These are phyloP conservation scores for Anguilla megastoma DNA, from an alignment of 2,797 vertebrate genomes.

Conservation along the genomic window DNA sequence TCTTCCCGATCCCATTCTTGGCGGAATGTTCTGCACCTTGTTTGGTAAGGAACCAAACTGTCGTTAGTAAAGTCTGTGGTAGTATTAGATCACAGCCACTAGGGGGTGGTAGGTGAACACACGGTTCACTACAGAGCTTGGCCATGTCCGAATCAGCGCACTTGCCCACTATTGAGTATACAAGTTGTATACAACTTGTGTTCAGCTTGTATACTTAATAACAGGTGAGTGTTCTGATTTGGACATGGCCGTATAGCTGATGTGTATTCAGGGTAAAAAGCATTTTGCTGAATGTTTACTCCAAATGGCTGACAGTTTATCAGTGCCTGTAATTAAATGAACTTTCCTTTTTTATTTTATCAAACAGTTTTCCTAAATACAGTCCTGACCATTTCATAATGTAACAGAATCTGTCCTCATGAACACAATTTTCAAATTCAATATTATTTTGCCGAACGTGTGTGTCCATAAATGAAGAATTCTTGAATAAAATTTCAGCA, in stretches of 20 bases:
- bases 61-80: conserved; percentile 14
- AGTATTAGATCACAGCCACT: conserved; percentile 31
- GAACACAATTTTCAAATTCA: neutral
- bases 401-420: neutral
- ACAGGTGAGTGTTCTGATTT: too few species aligned
- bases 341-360: neutral
- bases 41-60: conserved; percentile 78
- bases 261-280: neutral
- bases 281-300: neutral
- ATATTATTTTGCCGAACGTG: neutral
- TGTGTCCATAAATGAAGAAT: neutral
- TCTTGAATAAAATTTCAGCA: neutral
- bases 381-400: neutral
- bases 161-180: too few species aligned
- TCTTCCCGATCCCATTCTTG: conserved; percentile 90
- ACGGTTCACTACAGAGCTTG: neutral
- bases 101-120: conserved; percentile 33
- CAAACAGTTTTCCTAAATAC: neutral
- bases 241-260: too few species aligned
- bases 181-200: too few species aligned
- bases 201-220: too few species aligned
- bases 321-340: neutral
- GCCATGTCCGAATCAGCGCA: too few species aligned
- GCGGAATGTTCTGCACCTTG: conserved; percentile 96
- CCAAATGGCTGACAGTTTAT: neutral